These are phyloP conservation scores for Drosophila suboccidentalis DNA, from an alignment of 2,888 invertebrate genomes.

Conservation along the genomic window DNA sequence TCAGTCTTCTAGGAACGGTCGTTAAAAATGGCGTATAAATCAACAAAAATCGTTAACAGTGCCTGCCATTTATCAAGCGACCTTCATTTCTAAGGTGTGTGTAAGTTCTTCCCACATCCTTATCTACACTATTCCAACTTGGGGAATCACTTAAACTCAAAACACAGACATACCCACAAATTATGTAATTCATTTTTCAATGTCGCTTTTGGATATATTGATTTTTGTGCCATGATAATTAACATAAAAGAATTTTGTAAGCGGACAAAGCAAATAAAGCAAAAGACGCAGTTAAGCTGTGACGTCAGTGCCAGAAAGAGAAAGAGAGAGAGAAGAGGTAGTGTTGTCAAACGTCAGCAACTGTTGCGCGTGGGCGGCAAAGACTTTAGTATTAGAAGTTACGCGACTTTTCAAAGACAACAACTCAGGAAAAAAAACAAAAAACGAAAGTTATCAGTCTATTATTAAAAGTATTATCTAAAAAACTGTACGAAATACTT, in stretches of 20 bases:
- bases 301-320: slow-evolving; percentile 46
- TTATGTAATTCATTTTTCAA: slow-evolving; percentile 38
- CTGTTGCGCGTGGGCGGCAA: slow-evolving; percentile 55
- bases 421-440: not conserved
- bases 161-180: not conserved
- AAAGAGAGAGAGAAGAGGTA: slow-evolving; percentile 5
- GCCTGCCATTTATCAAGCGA: slow-evolving; percentile 4
- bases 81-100: slow-evolving; percentile 17
- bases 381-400: not conserved
- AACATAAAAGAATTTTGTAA: slow-evolving; percentile 57
- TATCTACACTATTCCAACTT: slow-evolving; percentile 20
- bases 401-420: not conserved
- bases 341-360: slow-evolving; percentile 39
- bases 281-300: slow-evolving; percentile 64
- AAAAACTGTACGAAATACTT: no score
- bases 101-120: slow-evolving; percentile 7
- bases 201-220: slow-evolving; percentile 61
- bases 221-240: slow-evolving; percentile 63
- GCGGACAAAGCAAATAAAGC: slow-evolving; percentile 19
- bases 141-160: not conserved
- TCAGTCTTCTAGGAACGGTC: slow-evolving; percentile 5
- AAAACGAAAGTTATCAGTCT: not conserved
- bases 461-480: not conserved
- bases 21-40: not conserved
- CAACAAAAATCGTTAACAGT: slow-evolving; percentile 1